Evolutionary conservation across 2,113 vertebrate genomes (phyloP).

Genomic region (Catharus bicknelli): DNA sequence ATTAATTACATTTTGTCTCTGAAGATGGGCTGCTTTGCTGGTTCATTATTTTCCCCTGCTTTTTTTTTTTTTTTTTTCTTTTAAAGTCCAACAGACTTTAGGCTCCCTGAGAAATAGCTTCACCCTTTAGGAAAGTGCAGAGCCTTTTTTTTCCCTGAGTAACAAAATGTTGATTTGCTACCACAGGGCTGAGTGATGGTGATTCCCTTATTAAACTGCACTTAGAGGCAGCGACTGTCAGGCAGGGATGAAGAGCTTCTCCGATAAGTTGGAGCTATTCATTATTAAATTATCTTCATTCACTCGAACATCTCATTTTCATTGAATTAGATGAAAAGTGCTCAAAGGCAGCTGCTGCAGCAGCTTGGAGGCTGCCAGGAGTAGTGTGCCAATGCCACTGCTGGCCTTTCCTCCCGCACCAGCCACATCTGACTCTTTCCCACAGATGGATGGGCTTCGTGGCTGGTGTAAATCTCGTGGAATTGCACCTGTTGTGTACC

Average conservation of each 20-base stretch:
- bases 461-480: background rate
- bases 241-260: conserved; percentile 60
- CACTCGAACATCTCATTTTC: conserved; percentile 62
- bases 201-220: conserved; percentile 69
- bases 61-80: background rate
- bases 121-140: conserved; percentile 20
- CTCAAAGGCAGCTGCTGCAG: conserved; percentile 24
- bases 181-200: conserved; percentile 37
- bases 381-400: background rate
- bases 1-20: conserved; percentile 52
- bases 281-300: conserved; percentile 72
- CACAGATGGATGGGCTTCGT: fast-evolving
- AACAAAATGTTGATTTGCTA: conserved; percentile 44
- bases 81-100: background rate
- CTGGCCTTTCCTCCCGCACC: background rate
- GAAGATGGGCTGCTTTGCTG: conserved; percentile 2
- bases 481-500: background rate
- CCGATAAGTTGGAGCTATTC: conserved; percentile 68
- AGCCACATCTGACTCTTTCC: background rate
- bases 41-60: background rate
- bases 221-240: conserved; percentile 66
- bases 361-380: conserved; percentile 46
- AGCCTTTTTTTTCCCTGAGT: background rate
- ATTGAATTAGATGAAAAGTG: conserved; percentile 50
- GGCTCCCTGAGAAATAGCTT: conserved; percentile 3